Evolutionary conservation across 2,888 invertebrate genomes (phyloP), one percentile per base, ranked within the genome.

Genomic region (Netelia virgata): DNA sequence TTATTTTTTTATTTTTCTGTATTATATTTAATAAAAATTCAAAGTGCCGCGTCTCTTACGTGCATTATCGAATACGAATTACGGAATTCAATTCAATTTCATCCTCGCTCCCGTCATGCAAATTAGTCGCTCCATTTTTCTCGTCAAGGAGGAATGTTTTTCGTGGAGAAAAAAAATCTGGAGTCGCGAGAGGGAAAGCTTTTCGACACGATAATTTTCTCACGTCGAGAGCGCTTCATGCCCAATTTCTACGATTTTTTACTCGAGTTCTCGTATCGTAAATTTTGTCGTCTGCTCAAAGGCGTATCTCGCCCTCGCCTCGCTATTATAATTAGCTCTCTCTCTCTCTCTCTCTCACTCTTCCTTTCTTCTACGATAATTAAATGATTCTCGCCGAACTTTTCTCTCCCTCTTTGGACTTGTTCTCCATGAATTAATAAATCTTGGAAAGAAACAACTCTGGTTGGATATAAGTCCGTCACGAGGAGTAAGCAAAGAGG

Each of bases 341-440:
- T 57, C 9, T 18, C 57, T 18, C 16, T 14, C 6, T 18, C 50
- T 61, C 47, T 8, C 43, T 53, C 23, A 2, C 43, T 57, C 5
- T 18, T 57, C 9, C 10, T 18, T 18, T 57, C 10, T 18, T 1
- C 20, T 53, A 20, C 3, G 41, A 14, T 63, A 78, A 70, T 70
- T 70, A 63, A 78, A 78, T 72, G 59, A 61, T 41, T 47, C 66
- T 64, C 28, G 41, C 23, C 57, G 63, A 36, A 63, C 69, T 10
- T 28, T 47, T 55, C 43, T 64, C 23, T 47, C 9, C 47, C 41
- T 11, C 50, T 10, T 47, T 66, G 47, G 10, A 3, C 5, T 16
- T 18, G 36, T 43, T 75, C 28, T 28, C 36, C 41, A 36, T 76
- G 16, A 61, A 59, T 79, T 64, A 70, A 72, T 80, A 72, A 75